Evolutionary conservation across 2,888 invertebrate genomes (phyloP).

Genomic region (Lottia gigantea): DNA sequence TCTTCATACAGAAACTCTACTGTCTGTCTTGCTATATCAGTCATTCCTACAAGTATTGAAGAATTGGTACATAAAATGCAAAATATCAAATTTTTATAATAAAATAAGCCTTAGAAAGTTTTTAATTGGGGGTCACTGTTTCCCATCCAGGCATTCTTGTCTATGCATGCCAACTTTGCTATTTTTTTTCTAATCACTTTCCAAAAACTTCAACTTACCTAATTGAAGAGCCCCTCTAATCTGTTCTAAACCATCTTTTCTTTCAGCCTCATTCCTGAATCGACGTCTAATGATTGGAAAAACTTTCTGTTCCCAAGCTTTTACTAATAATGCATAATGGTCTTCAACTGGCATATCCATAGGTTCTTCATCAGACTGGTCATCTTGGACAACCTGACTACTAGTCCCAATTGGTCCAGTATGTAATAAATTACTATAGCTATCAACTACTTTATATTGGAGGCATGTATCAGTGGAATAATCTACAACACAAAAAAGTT

Average conservation of each 20-base stretch:
- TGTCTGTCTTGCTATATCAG: conserved; percentile 68
- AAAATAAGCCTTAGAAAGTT: too few relatives aligned
- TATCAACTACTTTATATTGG: conserved; percentile 58
- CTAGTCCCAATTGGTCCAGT: conserved; percentile 56
- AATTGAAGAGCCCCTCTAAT: conserved; percentile 67
- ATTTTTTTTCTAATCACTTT: too few relatives aligned
- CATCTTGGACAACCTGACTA: conserved; percentile 46
- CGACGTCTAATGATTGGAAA: conserved; percentile 66
- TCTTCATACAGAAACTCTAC: conserved; percentile 69
- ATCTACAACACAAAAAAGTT: conserved; percentile 43
- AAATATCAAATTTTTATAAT: not conserved
- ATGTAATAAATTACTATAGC: conserved; percentile 60
- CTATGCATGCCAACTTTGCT: too few relatives aligned
- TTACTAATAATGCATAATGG: conserved; percentile 66
- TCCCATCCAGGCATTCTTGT: too few relatives aligned
- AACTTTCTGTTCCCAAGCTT: conserved; percentile 69
- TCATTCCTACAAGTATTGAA: conserved; percentile 67
- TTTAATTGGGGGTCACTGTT: too few relatives aligned
- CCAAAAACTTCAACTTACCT: conserved; percentile 38
- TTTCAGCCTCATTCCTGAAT: conserved; percentile 68
- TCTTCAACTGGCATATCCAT: conserved; percentile 62
- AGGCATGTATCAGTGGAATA: conserved; percentile 58
- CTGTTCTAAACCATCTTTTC: conserved; percentile 68
- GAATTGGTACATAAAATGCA: not conserved
- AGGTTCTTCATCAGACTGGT: conserved; percentile 62